Conservation (phyloP, 2,113 vertebrate species). For the Leptosomus discolor region DNA sequence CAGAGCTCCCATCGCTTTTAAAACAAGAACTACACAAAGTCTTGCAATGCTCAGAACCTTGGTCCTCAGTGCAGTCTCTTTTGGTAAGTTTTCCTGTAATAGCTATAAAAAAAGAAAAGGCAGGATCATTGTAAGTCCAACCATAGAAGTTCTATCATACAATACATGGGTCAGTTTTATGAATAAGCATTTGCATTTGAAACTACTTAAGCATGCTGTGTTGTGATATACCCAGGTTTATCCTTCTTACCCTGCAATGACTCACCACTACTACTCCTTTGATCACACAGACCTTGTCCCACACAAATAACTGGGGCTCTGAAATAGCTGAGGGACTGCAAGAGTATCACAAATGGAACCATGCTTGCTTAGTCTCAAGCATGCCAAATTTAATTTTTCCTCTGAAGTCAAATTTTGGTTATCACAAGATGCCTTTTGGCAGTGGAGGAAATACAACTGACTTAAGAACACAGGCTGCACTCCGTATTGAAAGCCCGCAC, state of each 20-base stretch:
- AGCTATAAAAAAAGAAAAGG: neutral
- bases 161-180: neutral
- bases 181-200: neutral
- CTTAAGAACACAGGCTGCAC: neutral
- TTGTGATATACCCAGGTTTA: neutral
- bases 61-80: neutral
- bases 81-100: neutral
- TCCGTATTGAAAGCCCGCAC: accelerated
- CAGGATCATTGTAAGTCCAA: neutral
- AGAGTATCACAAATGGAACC: neutral
- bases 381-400: neutral
- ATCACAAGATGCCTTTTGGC: neutral
- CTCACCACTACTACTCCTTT: neutral
- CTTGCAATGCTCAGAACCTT: neutral
- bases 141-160: neutral
- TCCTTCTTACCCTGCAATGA: neutral
- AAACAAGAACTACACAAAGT: neutral
- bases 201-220: neutral
- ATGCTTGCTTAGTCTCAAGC: neutral
- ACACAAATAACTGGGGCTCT: neutral
- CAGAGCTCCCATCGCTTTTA: neutral
- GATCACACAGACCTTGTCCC: neutral
- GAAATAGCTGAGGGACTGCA: neutral
- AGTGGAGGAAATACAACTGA: neutral
- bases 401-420: neutral